A percentile compares a stretch with the other conserved stretches of the same genome.
Conservation (phyloP, 2,113 vertebrate species). For the Sphaerodactylus townsendi region DNA sequence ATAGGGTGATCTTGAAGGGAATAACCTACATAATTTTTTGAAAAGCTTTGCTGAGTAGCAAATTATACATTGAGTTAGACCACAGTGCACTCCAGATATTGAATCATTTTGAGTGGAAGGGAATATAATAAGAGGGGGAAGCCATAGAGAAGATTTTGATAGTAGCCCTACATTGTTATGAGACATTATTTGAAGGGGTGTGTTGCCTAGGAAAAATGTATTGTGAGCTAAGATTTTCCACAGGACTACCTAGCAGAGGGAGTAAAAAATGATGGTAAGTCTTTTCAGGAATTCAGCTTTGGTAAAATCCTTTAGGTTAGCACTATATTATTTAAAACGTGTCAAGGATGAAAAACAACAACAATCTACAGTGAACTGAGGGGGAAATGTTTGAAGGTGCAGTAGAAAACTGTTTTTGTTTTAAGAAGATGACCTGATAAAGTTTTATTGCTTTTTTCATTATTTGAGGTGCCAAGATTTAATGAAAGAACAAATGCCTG, state of each 20-base stretch:
- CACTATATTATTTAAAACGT: neutral
- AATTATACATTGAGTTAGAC: neutral
- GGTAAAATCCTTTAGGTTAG: neutral
- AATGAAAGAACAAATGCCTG: too few relatives aligned
- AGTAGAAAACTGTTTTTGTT: neutral
- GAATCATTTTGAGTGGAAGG: neutral
- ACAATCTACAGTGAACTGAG: neutral
- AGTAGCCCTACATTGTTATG: neutral
- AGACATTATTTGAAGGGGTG: neutral
- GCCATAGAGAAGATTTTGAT: neutral
- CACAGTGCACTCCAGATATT: neutral
- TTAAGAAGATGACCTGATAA: neutral
- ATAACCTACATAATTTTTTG: too few relatives aligned
- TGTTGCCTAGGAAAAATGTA: neutral
- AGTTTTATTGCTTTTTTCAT: neutral
- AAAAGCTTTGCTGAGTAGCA: neutral
- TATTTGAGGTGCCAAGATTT: too few relatives aligned
- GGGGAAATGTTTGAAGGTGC: neutral
- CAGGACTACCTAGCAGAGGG: neutral
- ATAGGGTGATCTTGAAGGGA: neutral
- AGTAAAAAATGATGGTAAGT: neutral
- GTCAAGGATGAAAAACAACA: neutral
- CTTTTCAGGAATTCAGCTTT: neutral
- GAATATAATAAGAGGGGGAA: neutral
- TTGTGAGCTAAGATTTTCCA: neutral